A percentile compares a stretch with the other conserved stretches of the same genome.
Evolutionary conservation across 2,113 vertebrate genomes (phyloP).

Genomic region (Sprattus sprattus): DNA sequence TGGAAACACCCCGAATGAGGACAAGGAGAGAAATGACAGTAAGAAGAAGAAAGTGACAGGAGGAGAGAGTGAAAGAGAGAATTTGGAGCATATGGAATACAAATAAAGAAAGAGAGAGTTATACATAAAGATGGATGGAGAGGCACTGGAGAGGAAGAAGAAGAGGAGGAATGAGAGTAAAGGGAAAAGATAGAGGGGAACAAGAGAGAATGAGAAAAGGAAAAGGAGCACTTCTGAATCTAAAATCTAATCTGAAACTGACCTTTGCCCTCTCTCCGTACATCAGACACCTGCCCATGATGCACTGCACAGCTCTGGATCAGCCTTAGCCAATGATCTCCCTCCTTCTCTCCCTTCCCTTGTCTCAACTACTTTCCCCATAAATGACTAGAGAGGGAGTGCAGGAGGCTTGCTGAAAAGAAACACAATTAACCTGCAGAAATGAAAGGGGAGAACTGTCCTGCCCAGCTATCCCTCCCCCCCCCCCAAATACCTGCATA

Average conservation of each 20-base stretch:
- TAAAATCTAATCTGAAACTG: background rate
- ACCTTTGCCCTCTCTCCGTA: background rate
- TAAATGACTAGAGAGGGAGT: background rate
- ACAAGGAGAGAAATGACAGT: background rate
- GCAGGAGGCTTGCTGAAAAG: constrained; percentile 9
- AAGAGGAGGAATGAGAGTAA: background rate
- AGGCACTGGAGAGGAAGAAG: background rate
- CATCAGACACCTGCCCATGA: background rate
- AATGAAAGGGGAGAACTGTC: background rate
- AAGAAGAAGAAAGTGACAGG: background rate
- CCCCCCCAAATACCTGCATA: background rate
- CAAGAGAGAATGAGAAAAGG: background rate
- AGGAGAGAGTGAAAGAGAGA: background rate
- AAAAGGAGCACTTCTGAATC: background rate
- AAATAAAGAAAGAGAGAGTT: background rate
- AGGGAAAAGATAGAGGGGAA: background rate
- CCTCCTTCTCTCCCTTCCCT: too few species aligned
- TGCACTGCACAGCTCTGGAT: background rate
- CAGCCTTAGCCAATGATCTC: constrained; percentile 31
- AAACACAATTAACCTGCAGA: constrained; percentile 52
- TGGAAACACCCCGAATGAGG: too few species aligned
- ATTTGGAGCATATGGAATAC: background rate
- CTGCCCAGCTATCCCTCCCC: too few species aligned
- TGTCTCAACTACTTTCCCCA: too few species aligned
- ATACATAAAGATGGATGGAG: background rate